Base-by-base conservation (phyloP, 2,888 invertebrate genomes). In the Timema cristinae region DNA sequence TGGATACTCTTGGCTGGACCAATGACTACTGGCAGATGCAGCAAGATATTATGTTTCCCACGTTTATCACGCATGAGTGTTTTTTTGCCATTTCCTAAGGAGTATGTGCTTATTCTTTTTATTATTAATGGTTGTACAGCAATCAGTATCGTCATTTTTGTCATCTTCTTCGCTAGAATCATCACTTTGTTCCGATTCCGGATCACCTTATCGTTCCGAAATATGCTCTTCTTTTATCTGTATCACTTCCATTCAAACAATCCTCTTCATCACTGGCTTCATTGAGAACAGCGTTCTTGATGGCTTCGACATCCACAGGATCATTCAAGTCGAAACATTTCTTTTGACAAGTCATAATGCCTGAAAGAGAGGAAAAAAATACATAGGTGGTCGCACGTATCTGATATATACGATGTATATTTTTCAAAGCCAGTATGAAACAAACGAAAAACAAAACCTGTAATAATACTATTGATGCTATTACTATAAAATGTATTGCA, bases 201-300 rank as follows among this genome's bases (percentile, higher is more conserved):
- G 8, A 32, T 63, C 63, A 47, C 48, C 63, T 13, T 63, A 48
- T 10, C 7, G 63, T 47, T 67, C 49, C 49, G 16, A 10, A 13
- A 54, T 11, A 50, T 54, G 16, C 50, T 68, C 51, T 1, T 13
- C 5, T n/a, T n/a, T n/a, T n/a, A 6, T 68, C 59, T 32, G 15
- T 16, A 52, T 68, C 52, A 68, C 56, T 51, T 54, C 16, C 15
- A 52, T 68, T 6, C 15, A 47, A 50, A 68, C 47, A 11, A 68
- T 68, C 2, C 48, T 68, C n/a, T 7, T 49, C 68, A 50, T 68
- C 51, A 32, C 11, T 16, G 49, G 6, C 47, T 54, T 51, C 16
- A 16, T 50, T 51, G 48, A 47, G 52, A 49, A 51, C 2, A n/a
- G 15, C 48, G 47, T 61, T 11, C 15, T 10, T 63, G 11, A 16